These are phyloP conservation scores for Rallus limicola DNA, from an alignment of 2,113 vertebrate species.

Conservation along the genomic window DNA sequence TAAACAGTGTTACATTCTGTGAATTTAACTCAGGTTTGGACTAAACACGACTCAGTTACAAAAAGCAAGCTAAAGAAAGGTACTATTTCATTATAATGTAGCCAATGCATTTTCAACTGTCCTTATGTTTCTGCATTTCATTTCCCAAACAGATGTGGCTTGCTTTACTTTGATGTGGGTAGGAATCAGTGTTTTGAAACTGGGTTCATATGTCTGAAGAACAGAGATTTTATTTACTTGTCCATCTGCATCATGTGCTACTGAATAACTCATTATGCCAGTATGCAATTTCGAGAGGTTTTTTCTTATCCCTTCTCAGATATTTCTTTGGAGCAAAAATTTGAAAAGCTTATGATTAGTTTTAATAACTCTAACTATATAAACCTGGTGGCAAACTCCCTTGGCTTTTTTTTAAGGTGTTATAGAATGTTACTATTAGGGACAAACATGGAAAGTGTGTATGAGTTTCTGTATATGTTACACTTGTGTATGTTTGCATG, in stretches of 20 bases:
- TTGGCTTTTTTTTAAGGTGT: neutral
- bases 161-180: constrained; percentile 52
- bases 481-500: neutral
- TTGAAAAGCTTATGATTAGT: neutral
- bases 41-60: neutral
- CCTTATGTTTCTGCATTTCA: neutral
- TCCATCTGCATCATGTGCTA: constrained; percentile 3
- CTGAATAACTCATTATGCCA: constrained; percentile 13
- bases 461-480: rapidly evolving
- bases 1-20: neutral
- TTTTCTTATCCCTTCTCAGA: neutral
- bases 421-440: neutral
- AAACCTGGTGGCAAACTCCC: neutral
- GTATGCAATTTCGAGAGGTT: neutral
- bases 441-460: neutral
- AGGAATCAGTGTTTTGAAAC: constrained; percentile 74
- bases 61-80: neutral
- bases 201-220: constrained; percentile 71
- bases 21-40: neutral
- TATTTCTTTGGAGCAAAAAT: neutral
- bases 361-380: neutral
- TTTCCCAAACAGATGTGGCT: neutral
- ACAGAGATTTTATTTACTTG: constrained; percentile 1
- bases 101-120: neutral
- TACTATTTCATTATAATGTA: neutral